These are phyloP conservation scores for Chiridota heheva DNA, from an alignment of 35 echinoderm and acorn worm species.

Conservation along the genomic window DNA sequence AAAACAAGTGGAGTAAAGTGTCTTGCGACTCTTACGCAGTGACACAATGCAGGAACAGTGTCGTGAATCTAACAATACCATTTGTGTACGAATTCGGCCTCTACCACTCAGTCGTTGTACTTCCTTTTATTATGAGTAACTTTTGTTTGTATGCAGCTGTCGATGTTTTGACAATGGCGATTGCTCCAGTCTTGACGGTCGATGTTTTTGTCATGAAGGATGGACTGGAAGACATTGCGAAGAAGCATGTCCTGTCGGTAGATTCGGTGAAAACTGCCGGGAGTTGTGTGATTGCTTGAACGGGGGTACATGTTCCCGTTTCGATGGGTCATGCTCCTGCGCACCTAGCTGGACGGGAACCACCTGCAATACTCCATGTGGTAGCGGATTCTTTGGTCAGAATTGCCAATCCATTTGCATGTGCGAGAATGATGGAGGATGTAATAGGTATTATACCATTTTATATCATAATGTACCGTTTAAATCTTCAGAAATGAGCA, in stretches of 20 bases:
- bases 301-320: constrained; percentile 10
- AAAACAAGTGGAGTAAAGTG: no score
- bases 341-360: constrained; percentile 58
- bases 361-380: constrained; percentile 43
- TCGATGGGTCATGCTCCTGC: constrained; percentile 26
- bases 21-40: no score
- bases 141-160: no score
- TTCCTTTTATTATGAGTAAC: no score
- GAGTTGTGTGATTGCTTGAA: constrained; percentile 60
- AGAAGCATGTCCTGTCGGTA: constrained; percentile 29
- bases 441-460: no score
- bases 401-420: constrained; percentile 45
- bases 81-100: no score
- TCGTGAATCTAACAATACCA: no score
- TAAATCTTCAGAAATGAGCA: constrained; percentile 57
- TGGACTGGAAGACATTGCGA: constrained; percentile 61
- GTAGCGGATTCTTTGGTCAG: constrained; percentile 49
- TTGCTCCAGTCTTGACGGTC: constrained; percentile 54
- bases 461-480: constrained; percentile 66
- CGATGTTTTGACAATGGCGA: constrained; percentile 50
- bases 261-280: constrained; percentile 37
- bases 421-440: constrained; percentile 52
- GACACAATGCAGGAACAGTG: no score
- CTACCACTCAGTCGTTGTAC: no score
- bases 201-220: constrained; percentile 40